These are phyloP conservation scores for Steinernema feltiae DNA, from an alignment of 1,140 invertebrate genomes.

Conservation along the genomic window DNA sequence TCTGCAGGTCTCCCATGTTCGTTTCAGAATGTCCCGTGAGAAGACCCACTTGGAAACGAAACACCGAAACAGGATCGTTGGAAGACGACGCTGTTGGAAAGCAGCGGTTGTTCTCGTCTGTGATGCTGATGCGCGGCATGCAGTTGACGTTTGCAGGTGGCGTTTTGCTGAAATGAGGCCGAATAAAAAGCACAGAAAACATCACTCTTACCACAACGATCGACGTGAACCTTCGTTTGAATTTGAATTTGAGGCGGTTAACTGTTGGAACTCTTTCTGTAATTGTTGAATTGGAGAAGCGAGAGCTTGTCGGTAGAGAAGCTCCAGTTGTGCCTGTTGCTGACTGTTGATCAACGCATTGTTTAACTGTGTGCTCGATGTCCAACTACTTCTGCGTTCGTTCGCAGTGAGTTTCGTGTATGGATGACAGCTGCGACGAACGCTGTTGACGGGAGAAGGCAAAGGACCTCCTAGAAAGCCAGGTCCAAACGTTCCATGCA, in stretches of 20 bases:
- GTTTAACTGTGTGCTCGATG: constrained; percentile 32
- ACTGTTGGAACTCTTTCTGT: constrained; percentile 53
- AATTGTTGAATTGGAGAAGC: constrained; percentile 43
- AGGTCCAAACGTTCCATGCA: constrained; percentile 11
- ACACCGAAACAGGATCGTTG: constrained; percentile 43
- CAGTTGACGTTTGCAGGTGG: constrained; percentile 16
- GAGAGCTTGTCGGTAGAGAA: constrained; percentile 41
- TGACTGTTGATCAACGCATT: constrained; percentile 35
- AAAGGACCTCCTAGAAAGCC: constrained; percentile 13
- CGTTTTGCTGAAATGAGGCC: constrained; percentile 11
- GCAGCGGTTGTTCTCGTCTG: constrained; percentile 53
- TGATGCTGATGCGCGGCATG: constrained; percentile 52
- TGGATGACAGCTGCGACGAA: not conserved
- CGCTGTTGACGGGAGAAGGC: constrained; percentile 10
- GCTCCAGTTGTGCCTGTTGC: constrained; percentile 45
- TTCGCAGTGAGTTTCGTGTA: constrained; percentile 19
- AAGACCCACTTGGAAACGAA: constrained; percentile 25
- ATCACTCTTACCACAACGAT: constrained; percentile 1
- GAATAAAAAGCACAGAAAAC: constrained; percentile 15
- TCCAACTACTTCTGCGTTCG: constrained; percentile 51
- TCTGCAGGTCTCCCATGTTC: not conserved
- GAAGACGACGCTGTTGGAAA: constrained; percentile 38
- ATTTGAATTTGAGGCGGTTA: constrained; percentile 39
- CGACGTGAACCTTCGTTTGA: constrained; percentile 14
- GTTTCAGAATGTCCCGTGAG: not conserved